phyloP scores from a whole-genome alignment of 2,113 vertebrate species.

The Eolophus roseicapilla region DNA sequence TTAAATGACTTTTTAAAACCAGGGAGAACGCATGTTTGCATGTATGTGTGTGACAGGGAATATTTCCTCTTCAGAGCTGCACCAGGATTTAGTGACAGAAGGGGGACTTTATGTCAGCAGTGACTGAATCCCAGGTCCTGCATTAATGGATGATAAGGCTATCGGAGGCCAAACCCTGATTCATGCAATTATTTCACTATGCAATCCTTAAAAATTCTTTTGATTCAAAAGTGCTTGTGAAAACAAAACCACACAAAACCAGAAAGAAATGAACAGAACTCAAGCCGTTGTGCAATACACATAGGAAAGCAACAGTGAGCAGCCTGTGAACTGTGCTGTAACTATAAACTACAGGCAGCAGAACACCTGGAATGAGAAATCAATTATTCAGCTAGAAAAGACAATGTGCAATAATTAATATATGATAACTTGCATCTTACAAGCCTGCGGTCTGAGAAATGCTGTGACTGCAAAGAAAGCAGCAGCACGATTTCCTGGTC shows the following conservation, averaged over 20 bases:
- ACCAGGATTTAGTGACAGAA: background rate
- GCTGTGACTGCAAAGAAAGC: background rate
- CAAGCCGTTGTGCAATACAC: background rate
- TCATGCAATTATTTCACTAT: background rate
- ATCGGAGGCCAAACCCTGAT: background rate
- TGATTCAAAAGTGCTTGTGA: background rate
- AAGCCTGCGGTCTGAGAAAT: background rate
- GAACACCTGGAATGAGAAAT: constrained; percentile 34
- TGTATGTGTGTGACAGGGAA: background rate
- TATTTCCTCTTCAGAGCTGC: background rate
- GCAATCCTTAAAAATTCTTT: background rate
- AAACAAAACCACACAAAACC: background rate
- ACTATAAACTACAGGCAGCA: background rate
- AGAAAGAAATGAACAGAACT: background rate
- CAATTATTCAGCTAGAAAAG: constrained; percentile 33
- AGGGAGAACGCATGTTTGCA: background rate
- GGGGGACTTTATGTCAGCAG: background rate
- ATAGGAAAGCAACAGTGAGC: background rate
- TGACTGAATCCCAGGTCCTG: background rate
- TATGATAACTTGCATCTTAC: background rate
- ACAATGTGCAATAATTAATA: constrained; percentile 20
- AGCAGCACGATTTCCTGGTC: background rate
- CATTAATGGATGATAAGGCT: background rate
- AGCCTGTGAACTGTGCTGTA: background rate
- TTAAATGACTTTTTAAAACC: background rate